phyloP scores from a whole-genome alignment of 2,888 invertebrate species.

The Tipula vernalis region DNA sequence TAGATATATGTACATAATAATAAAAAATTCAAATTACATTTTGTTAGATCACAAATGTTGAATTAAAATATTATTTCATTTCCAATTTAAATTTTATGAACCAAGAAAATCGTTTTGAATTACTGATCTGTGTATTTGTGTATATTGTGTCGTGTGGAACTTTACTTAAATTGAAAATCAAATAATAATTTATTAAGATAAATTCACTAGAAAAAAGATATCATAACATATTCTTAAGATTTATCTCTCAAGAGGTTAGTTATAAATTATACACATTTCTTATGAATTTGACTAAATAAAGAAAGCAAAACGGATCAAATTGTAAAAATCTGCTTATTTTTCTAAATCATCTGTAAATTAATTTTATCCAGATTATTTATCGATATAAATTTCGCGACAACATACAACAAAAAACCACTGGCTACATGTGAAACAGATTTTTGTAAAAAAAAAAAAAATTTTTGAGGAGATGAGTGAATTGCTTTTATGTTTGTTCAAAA shows the following conservation, averaged over 20 bases:
- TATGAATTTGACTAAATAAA: neutral
- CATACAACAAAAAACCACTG: neutral
- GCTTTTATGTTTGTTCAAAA: neutral
- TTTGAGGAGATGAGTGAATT: neutral
- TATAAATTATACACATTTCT: neutral
- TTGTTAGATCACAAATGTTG: neutral
- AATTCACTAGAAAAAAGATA: neutral
- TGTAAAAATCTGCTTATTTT: neutral
- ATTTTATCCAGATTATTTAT: neutral
- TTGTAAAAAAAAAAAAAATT: neutral
- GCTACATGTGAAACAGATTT: neutral
- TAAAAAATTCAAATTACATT: neutral
- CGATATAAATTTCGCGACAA: neutral
- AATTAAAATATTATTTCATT: neutral
- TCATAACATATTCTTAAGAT: neutral
- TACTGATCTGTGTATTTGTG: neutral
- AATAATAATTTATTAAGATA: neutral
- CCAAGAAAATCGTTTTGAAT: neutral
- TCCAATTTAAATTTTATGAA: neutral
- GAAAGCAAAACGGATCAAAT: neutral
- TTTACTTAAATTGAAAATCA: neutral
- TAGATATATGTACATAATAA: neutral
- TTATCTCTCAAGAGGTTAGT: neutral
- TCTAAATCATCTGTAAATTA: neutral
- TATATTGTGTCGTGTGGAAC: neutral